A percentile compares a stretch with the other conserved stretches of the same genome.
These are phyloP conservation scores for Ciconia stormi DNA, from an alignment of 2,113 vertebrate genomes.

Conservation along the genomic window DNA sequence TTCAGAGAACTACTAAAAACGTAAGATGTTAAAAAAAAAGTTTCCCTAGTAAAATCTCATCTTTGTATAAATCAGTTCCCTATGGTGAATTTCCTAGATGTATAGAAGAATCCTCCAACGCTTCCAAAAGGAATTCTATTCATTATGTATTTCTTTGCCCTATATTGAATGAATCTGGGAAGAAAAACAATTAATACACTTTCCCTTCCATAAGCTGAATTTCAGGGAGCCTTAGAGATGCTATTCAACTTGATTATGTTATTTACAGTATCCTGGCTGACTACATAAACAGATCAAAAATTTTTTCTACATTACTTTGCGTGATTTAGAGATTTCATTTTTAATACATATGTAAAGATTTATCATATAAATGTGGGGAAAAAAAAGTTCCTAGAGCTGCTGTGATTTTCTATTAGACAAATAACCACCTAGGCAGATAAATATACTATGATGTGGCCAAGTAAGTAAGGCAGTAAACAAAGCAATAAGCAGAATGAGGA, in stretches of 20 bases:
- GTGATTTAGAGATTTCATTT: not conserved
- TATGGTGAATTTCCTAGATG: not conserved
- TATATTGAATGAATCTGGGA: not conserved
- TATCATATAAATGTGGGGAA: not conserved
- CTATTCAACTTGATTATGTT: not conserved
- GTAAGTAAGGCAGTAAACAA: not conserved
- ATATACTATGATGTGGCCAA: not conserved
- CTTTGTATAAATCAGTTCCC: not conserved
- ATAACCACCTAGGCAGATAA: not conserved
- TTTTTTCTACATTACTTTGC: not conserved
- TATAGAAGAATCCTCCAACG: not conserved
- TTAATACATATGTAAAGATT: conserved; percentile 16
- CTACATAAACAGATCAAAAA: not conserved
- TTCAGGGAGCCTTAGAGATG: not conserved
- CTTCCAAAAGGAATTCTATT: not conserved
- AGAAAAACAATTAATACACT: not conserved
- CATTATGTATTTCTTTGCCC: not conserved
- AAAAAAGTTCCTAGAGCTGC: not conserved
- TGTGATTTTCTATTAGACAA: not conserved
- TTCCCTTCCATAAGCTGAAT: not conserved
- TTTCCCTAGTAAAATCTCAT: not conserved
- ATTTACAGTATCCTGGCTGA: not conserved
- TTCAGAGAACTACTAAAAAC: not conserved
- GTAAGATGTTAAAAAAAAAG: fast-evolving
- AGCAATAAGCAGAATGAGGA: not conserved